Evolutionary conservation across 2,888 invertebrate genomes (phyloP).

Genomic region (Nycteola revayana): DNA sequence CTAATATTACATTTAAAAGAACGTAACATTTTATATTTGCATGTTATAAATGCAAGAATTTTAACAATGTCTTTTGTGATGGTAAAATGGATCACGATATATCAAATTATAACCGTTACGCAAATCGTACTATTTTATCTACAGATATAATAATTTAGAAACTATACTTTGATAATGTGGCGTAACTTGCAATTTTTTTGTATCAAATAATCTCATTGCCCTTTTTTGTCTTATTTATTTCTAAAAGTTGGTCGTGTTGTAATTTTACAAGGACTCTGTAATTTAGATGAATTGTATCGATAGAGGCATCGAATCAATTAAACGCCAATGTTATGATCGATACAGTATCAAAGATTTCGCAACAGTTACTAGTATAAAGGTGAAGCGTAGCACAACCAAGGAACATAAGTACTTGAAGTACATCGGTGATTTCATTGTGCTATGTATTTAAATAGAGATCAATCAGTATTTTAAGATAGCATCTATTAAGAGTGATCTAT

Average conservation of each 20-base stretch:
- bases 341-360: conserved; percentile 12
- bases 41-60: no score
- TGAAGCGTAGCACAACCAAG: no score
- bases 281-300: conserved; percentile 56
- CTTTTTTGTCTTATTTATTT: conserved; percentile 35
- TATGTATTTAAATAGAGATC: conserved; percentile 26
- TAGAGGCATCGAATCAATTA: conserved; percentile 58
- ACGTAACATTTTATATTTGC: conserved; percentile 1
- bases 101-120: conserved; percentile 28
- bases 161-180: conserved; percentile 19
- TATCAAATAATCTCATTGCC: conserved; percentile 25
- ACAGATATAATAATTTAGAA: conserved; percentile 27
- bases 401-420: conserved; percentile 34
- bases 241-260: conserved; percentile 43
- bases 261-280: conserved; percentile 52
- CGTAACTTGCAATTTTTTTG: conserved; percentile 20
- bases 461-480: conserved; percentile 26
- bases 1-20: conserved; percentile 1
- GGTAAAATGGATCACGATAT: conserved; percentile 24
- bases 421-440: conserved; percentile 33
- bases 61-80: conserved; percentile 15
- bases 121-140: conserved; percentile 24
- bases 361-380: conserved; percentile 24
- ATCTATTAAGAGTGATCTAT: conserved; percentile 3
- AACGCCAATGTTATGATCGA: conserved; percentile 44